Conservation (phyloP, 1,140 invertebrate genomes). For the Yoshiicerus persimilis region DNA sequence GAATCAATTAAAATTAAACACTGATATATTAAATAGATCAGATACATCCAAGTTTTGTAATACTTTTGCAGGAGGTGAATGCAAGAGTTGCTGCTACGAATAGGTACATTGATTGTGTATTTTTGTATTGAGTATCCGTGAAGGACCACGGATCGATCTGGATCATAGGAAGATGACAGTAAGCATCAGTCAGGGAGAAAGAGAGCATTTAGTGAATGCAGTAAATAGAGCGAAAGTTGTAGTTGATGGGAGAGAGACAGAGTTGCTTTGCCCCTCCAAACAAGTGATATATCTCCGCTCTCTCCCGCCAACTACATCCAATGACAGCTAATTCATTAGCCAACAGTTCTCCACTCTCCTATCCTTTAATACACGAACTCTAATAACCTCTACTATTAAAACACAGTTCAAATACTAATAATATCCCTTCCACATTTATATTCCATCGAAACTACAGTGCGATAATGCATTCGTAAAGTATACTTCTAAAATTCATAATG, state of each 20-base stretch:
- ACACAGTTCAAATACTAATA: neutral
- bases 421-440: too few relatives aligned
- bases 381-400: neutral
- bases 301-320: neutral
- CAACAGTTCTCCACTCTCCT: neutral
- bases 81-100: neutral
- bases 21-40: too few relatives aligned
- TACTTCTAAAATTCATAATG: too few relatives aligned
- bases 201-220: neutral
- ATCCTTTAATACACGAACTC: neutral
- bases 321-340: constrained; percentile 31
- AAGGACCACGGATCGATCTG: neutral
- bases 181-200: neutral
- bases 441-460: too few relatives aligned
- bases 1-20: too few relatives aligned
- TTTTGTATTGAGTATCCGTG: neutral
- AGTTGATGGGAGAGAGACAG: neutral
- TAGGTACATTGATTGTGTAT: neutral
- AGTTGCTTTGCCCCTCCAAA: neutral
- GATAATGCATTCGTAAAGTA: too few relatives aligned
- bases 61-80: neutral
- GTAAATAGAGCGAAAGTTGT: neutral
- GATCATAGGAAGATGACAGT: constrained; percentile 21
- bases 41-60: neutral
- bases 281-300: neutral